Percentiles rank a stretch among this genome's conserved stretches.
Conservation (phyloP, 2,113 vertebrate species). For the Diglossa brunneiventris region DNA sequence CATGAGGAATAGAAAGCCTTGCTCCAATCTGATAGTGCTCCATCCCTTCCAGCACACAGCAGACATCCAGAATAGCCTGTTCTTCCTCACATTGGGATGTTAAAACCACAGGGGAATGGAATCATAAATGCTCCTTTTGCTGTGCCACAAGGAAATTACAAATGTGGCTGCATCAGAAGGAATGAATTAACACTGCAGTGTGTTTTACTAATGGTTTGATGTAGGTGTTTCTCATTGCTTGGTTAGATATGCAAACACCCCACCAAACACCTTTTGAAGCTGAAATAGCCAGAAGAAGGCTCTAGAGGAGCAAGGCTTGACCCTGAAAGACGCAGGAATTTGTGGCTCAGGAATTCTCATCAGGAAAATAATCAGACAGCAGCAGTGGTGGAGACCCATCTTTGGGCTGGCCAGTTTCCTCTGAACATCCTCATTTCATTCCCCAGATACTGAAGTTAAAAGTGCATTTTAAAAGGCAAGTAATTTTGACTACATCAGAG, state of each 20-base stretch:
- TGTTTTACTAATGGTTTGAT: background rate
- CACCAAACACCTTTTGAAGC: background rate
- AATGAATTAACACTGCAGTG: background rate
- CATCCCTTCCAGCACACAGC: background rate
- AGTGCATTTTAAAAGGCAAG: background rate
- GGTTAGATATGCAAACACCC: background rate
- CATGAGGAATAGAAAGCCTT: fast-evolving
- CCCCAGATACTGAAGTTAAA: background rate
- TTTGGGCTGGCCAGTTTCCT: background rate
- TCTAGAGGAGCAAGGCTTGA: background rate
- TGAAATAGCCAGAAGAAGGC: background rate
- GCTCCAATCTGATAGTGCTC: background rate
- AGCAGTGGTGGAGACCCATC: background rate
- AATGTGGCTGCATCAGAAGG: background rate
- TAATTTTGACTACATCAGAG: background rate
- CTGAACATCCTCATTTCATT: background rate
- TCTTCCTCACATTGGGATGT: background rate
- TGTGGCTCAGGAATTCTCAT: background rate
- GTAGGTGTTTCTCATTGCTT: background rate
- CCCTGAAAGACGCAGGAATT: background rate
- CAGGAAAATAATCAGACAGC: background rate
- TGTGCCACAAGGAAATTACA: background rate
- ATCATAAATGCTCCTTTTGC: background rate
- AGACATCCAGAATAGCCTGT: background rate
- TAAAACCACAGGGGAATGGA: background rate